Conservation (phyloP, 2,888 invertebrate genomes). For the Ormyrus labotus region DNA sequence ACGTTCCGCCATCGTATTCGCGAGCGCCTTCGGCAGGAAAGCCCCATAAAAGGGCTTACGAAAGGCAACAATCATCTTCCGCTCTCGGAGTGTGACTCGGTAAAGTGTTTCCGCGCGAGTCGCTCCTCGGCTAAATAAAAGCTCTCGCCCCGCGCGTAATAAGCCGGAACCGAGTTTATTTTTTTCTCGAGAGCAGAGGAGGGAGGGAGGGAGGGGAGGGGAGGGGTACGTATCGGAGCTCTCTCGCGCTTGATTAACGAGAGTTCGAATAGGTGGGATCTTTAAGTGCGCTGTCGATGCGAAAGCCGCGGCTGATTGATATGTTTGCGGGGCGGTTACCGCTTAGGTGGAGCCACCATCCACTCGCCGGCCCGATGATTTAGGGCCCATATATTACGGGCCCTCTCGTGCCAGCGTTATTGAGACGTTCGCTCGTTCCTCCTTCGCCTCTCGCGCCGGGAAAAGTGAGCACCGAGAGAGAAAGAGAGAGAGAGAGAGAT, state of each 20-base stretch:
- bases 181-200: neutral
- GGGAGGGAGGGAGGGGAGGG: neutral
- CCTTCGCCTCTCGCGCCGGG: neutral
- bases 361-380: slow-evolving; percentile 71
- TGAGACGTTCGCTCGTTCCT: slow-evolving; percentile 60
- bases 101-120: slow-evolving; percentile 44
- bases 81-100: slow-evolving; percentile 24
- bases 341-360: slow-evolving; percentile 69
- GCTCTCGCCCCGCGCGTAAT: slow-evolving; percentile 19
- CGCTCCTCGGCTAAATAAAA: slow-evolving; percentile 16
- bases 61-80: slow-evolving; percentile 13
- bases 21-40: too few species aligned
- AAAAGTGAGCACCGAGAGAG: slow-evolving; percentile 22
- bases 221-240: neutral
- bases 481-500: neutral
- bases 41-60: too few species aligned
- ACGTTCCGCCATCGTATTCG: too few species aligned
- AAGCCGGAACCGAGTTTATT: slow-evolving; percentile 28
- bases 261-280: slow-evolving; percentile 66
- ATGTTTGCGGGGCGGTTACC: slow-evolving; percentile 73
- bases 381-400: slow-evolving; percentile 74
- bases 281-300: slow-evolving; percentile 60
- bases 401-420: slow-evolving; percentile 72
- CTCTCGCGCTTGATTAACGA: slow-evolving; percentile 66
- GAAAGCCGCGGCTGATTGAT: slow-evolving; percentile 70